A percentile compares a stretch with the other conserved stretches of the same genome.
phyloP scores from a whole-genome alignment of 2,113 vertebrate genomes.

The Oncorhynchus keta region DNA sequence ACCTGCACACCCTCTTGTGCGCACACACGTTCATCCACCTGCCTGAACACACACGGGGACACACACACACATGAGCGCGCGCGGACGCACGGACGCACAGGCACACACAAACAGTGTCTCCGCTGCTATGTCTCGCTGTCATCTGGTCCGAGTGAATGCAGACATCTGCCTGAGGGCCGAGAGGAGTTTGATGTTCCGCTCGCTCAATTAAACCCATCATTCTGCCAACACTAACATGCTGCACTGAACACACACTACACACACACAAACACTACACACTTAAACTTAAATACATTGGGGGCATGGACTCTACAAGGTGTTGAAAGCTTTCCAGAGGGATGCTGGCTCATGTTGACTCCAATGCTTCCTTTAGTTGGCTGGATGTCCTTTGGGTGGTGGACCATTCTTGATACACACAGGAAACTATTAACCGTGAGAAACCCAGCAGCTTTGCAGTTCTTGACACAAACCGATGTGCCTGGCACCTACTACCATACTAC shows the following conservation, averaged over 20 bases:
- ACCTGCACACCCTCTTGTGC: too few relatives aligned
- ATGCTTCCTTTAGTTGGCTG: too few relatives aligned
- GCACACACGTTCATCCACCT: too few relatives aligned
- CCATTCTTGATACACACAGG: too few relatives aligned
- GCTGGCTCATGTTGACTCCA: too few relatives aligned
- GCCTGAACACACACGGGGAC: not conserved
- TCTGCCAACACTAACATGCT: constrained; percentile 40
- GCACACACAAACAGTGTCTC: constrained; percentile 21
- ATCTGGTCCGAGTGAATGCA: constrained; percentile 29
- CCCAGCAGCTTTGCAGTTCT: too few relatives aligned
- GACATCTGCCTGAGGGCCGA: constrained; percentile 67
- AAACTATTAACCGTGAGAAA: too few relatives aligned
- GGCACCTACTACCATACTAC: too few relatives aligned
- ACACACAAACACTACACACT: constrained; percentile 31
- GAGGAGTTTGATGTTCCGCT: constrained; percentile 63
- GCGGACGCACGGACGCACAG: not conserved
- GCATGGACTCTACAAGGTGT: too few relatives aligned
- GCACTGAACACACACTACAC: not conserved
- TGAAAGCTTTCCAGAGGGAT: too few relatives aligned
- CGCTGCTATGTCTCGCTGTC: constrained; percentile 50
- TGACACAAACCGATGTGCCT: too few relatives aligned
- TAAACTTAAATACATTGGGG: constrained; percentile 13
- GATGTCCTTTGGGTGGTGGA: too few relatives aligned
- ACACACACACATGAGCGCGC: not conserved
- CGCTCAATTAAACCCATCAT: constrained; percentile 73